Evolutionary conservation across 1,140 invertebrate species (phyloP).

Genomic region (Anadara kagoshimensis): DNA sequence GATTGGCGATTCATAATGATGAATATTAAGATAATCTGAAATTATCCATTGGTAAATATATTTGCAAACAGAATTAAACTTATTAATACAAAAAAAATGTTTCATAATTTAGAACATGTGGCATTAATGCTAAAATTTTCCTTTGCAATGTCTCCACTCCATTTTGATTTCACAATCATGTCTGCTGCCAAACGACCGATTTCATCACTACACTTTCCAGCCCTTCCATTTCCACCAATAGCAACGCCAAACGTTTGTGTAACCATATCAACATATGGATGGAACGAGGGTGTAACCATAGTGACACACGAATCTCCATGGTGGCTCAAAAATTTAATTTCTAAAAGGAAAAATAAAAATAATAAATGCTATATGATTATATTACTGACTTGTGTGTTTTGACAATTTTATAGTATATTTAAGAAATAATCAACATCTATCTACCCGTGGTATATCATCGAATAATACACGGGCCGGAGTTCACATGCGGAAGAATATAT

Average conservation of each 20-base stretch:
- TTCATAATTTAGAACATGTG: too few relatives aligned
- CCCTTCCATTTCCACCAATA: conserved; percentile 38
- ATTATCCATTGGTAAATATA: too few relatives aligned
- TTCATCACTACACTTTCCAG: conserved; percentile 44
- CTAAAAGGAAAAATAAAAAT: conserved; percentile 12
- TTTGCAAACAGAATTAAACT: too few relatives aligned
- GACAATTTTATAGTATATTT: too few relatives aligned
- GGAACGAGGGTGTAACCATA: conserved; percentile 25
- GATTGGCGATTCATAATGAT: too few relatives aligned
- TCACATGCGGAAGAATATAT: too few relatives aligned
- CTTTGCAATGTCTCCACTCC: conserved; percentile 22
- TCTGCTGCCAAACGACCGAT: conserved; percentile 41
- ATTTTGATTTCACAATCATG: conserved; percentile 28
- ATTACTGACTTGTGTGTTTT: background rate
- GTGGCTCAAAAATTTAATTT: conserved; percentile 20
- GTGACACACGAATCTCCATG: conserved; percentile 39
- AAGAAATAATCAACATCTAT: too few relatives aligned
- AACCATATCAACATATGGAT: conserved; percentile 45
- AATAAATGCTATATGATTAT: background rate
- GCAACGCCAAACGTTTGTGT: conserved; percentile 26
- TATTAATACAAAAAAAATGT: too few relatives aligned
- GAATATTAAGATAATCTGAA: too few relatives aligned
- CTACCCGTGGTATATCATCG: too few relatives aligned
- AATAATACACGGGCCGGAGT: too few relatives aligned
- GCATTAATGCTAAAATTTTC: conserved; percentile 2